A percentile compares a stretch with the other conserved stretches of the same genome.
phyloP scores from a whole-genome alignment of 2,113 vertebrate genomes.

The Notarius lentiginosus region DNA sequence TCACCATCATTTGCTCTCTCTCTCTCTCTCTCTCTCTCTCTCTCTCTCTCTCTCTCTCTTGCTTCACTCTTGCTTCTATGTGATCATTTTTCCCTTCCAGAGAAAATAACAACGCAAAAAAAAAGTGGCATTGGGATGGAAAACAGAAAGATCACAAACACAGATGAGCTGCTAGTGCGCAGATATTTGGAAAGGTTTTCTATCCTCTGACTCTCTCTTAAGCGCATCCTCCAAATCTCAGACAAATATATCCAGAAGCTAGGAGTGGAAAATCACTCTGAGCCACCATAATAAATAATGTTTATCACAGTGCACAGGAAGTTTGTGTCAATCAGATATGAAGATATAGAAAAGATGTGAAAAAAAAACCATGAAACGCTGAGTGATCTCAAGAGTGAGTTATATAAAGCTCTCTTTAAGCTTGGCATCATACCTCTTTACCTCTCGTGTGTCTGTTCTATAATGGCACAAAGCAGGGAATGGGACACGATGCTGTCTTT shows the following conservation, averaged over 20 bases:
- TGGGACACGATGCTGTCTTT: conserved; percentile 73
- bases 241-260: conserved; percentile 79
- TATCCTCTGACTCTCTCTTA: conserved; percentile 68
- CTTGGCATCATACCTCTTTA: conserved; percentile 76
- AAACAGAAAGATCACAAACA: conserved; percentile 70
- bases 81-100: conserved; percentile 75
- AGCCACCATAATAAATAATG: conserved; percentile 75
- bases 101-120: conserved; percentile 38
- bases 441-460: conserved; percentile 76
- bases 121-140: conserved; percentile 37
- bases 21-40: no score
- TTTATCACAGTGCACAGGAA: conserved; percentile 73
- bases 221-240: conserved; percentile 77
- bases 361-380: conserved; percentile 77
- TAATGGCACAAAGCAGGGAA: conserved; percentile 76
- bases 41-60: conserved; percentile 55
- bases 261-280: conserved; percentile 69
- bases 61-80: conserved; percentile 72
- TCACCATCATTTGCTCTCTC: not conserved
- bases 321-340: conserved; percentile 74
- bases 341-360: conserved; percentile 61
- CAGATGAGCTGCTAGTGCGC: conserved; percentile 73
- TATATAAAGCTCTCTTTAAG: conserved; percentile 81
- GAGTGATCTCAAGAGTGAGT: conserved; percentile 72
- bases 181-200: conserved; percentile 65